Evolutionary conservation across 2,797 vertebrate species (phyloP), one percentile per base, ranked within the genome.

Genomic region (Acanthurus tractus): DNA sequence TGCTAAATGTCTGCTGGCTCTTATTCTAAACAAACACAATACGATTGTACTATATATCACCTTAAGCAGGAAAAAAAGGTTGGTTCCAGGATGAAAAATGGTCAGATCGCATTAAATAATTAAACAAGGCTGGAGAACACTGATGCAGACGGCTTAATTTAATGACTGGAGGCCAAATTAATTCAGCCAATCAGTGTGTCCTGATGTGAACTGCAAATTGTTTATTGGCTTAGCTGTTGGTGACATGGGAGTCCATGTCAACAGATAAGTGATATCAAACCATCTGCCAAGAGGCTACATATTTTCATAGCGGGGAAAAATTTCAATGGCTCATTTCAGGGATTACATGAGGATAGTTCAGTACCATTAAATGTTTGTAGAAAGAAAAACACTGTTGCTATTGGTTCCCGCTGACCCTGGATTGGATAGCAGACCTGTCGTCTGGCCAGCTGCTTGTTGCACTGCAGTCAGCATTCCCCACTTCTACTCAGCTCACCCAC

Each of bases 401-500:
- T 29, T 38, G 54, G 63, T 20, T 44, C 36, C 23, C 12, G 18
- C 17, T 22, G n/a, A 54, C 46, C 57, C 67, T 49, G 17, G 53
- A 52, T 15, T 58, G 55, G 63, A 40, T 53, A 29, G 20, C 44
- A 63, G 65, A 74, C 72, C 59, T 70, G 62, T 58, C 62, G 50
- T 70, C 17, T 80, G 50, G 46, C 55, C 1, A 20, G 80, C 84
- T 92, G 83, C 87, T 79, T 68, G 83, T 93, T 94, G 91, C 74
- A 12, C 87, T 40, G 77, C 70, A 78, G 91, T 96, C 95, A 96
- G 94, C 95, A 94, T 91, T 94, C 89, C 86, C 88, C 69, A 63
- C 81, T 78, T 91, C 82, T 78, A 82, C 88, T 79, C 82, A 42
- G 76, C 87, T 86, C 77, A 13, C 76, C 54, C 74, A 57, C 81